These are phyloP conservation scores for Lordiphosa collinella DNA, from an alignment of 1,140 invertebrate genomes.

Conservation along the genomic window DNA sequence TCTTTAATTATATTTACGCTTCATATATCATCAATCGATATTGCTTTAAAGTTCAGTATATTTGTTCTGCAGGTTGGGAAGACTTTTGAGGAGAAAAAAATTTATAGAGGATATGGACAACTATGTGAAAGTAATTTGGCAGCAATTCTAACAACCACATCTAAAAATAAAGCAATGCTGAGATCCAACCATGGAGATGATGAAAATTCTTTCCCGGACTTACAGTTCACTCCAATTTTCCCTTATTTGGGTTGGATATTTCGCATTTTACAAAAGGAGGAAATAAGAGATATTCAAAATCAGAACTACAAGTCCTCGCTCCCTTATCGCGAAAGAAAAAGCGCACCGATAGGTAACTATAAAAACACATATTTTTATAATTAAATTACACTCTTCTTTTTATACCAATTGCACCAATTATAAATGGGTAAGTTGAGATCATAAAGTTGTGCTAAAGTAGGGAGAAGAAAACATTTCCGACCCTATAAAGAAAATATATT, in stretches of 20 bases:
- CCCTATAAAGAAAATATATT: too few relatives aligned
- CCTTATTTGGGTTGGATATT: conserved; percentile 33
- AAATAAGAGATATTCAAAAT: conserved; percentile 17
- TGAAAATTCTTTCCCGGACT: background rate
- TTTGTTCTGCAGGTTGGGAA: background rate
- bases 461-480: too few relatives aligned
- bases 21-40: background rate
- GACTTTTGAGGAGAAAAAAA: background rate
- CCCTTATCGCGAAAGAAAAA: conserved; percentile 29
- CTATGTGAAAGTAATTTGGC: conserved; percentile 25
- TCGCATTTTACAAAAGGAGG: conserved; percentile 23
- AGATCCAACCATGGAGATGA: background rate
- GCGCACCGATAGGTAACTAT: conserved; percentile 17
- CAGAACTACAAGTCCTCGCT: conserved; percentile 20
- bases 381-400: too few relatives aligned
- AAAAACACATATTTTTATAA: too few relatives aligned
- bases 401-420: too few relatives aligned
- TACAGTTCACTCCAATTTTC: conserved; percentile 11
- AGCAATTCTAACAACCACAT: conserved; percentile 12
- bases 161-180: background rate
- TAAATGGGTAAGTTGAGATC: too few relatives aligned
- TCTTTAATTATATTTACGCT: background rate
- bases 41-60: background rate
- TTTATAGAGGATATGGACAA: conserved; percentile 19
- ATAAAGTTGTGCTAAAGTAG: too few relatives aligned